These are phyloP conservation scores for Cataglyphis cursor DNA, from an alignment of 2,888 invertebrate genomes.

Conservation along the genomic window DNA sequence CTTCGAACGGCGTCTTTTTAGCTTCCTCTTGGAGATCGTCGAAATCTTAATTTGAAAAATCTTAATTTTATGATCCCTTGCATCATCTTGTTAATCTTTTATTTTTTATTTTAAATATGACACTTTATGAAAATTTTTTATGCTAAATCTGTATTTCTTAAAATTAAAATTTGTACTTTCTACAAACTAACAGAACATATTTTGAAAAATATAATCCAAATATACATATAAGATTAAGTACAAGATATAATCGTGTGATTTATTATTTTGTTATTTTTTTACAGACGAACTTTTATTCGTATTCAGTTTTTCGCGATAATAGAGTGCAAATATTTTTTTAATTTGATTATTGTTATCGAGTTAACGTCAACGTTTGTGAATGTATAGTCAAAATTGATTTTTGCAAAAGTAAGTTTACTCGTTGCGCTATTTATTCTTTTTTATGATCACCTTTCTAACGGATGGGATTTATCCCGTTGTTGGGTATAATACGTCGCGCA, in stretches of 20 bases:
- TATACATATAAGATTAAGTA: not conserved
- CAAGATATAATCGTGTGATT: not conserved
- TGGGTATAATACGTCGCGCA: not conserved
- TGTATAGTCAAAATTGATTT: not conserved
- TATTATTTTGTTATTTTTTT: not conserved
- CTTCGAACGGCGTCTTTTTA: not conserved
- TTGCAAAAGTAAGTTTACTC: not conserved
- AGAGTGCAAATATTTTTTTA: not conserved
- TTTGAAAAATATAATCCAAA: not conserved
- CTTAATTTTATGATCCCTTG: not conserved
- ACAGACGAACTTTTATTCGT: not conserved
- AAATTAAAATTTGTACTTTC: not conserved
- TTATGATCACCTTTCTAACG: not conserved
- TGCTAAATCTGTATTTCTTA: not conserved
- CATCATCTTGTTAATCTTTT: not conserved
- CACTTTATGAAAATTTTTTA: not conserved
- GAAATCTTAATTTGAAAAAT: not conserved
- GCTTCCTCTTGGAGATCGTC: not conserved
- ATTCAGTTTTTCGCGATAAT: not conserved
- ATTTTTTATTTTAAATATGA: not conserved
- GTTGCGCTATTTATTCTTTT: not conserved
- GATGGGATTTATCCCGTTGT: not conserved
- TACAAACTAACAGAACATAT: not conserved
- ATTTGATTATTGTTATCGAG: not conserved
- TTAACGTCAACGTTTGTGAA: not conserved